Evolutionary conservation across 2,113 vertebrate species (phyloP), one percentile per base, ranked within the genome.

Genomic region (Orthonyx spaldingii): DNA sequence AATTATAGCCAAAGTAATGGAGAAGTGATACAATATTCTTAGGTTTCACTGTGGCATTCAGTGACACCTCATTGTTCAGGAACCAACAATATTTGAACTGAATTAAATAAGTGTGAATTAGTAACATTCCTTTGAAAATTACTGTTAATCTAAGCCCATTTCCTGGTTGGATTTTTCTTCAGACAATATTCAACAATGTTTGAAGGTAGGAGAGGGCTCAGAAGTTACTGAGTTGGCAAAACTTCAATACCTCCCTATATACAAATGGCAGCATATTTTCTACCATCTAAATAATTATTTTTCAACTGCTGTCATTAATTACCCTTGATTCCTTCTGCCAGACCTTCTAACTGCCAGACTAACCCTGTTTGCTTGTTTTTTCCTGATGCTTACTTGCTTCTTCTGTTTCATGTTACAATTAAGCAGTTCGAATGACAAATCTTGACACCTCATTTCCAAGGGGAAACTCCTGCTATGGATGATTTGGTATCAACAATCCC

Each of bases 91-190:
- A 95, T 84, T 89, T 87, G 56, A 96, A 81, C 52, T 61, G 72
- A 84, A 94, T 90, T 77, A 86, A 74, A 64, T 71, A 92, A 90
- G 85, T 96, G 83, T 78, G 83, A 93, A 94, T 92, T 78, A 89
- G 60, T 53, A 89, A 70, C 69, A 84, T 68, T 93, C 76, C 35
- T 90, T 60, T 93, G 76, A 93, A 96, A 95, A 93, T 78, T 6
- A 75, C 52, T 86, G 76, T 59, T 91, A 86, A 70, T 84, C 44
- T 64, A 81, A 64, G 11, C 59, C 32, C 23, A 55, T 89, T 95
- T 94, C 80, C 90, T 74, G 20, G 22, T 9, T 71, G 39, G 23
- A 77, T 44, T 68, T 77, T 55, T n/a, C 57, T 63, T 81, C 46
- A 16, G 55, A 90, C 9, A 78, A 61, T 53, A 84, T 72, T 65